Evolutionary conservation across 2,888 invertebrate species (phyloP).

Genomic region (Globia sparganii): DNA sequence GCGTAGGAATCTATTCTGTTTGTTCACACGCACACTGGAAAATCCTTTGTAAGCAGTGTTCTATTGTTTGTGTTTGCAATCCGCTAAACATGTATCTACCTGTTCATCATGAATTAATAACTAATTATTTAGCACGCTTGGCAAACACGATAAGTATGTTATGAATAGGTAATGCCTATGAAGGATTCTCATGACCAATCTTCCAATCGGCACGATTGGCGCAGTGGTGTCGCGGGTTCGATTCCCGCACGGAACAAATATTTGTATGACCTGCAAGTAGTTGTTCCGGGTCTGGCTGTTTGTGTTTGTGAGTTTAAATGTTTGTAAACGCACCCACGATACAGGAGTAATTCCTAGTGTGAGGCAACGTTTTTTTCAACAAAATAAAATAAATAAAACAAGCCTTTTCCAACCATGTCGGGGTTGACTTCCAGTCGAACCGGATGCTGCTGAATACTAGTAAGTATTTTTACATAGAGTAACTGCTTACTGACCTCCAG

Average conservation of each 20-base stretch:
- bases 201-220: too few relatives aligned
- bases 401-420: background rate
- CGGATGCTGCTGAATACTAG: background rate
- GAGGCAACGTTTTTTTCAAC: too few relatives aligned
- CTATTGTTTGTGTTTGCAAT: slow-evolving; percentile 29
- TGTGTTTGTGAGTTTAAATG: too few relatives aligned
- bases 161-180: background rate
- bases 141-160: background rate
- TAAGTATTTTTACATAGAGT: background rate
- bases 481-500: background rate
- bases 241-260: too few relatives aligned
- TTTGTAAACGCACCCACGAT: too few relatives aligned
- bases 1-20: slow-evolving; percentile 10
- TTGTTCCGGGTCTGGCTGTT: too few relatives aligned
- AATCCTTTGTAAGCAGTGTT: background rate
- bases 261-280: too few relatives aligned
- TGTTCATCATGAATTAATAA: slow-evolving; percentile 15
- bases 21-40: slow-evolving; percentile 11
- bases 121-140: slow-evolving; percentile 5
- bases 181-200: slow-evolving; percentile 13
- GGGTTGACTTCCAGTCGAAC: background rate
- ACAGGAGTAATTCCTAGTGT: too few relatives aligned
- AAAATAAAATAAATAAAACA: too few relatives aligned
- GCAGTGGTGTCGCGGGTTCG: too few relatives aligned
- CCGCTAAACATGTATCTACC: background rate